These are phyloP conservation scores for Diarsia rubi DNA, from an alignment of 2,888 invertebrate species.

Conservation along the genomic window DNA sequence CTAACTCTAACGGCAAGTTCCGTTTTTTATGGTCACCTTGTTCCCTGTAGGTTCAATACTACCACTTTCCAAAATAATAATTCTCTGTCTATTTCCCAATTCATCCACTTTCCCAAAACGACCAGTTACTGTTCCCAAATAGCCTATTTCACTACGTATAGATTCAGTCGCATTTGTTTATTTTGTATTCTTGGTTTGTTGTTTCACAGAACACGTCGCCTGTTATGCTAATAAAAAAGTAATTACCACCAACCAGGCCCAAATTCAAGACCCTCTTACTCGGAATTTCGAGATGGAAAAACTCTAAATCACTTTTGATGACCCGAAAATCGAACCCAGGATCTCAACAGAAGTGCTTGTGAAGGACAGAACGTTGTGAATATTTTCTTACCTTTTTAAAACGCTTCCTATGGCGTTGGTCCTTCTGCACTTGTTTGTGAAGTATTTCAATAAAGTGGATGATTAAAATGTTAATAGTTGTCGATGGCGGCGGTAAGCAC, in stretches of 20 bases:
- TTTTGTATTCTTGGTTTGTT: neutral
- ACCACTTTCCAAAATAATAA: too few relatives aligned
- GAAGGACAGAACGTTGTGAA: neutral
- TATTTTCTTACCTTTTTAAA: neutral
- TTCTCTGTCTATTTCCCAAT: too few relatives aligned
- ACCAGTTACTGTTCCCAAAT: too few relatives aligned
- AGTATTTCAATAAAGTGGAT: conserved; percentile 58
- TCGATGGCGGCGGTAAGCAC: conserved; percentile 53
- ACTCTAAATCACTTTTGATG: neutral
- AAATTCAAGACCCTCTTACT: neutral
- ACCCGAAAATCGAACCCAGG: neutral
- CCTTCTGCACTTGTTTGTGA: conserved; percentile 26
- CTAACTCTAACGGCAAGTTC: neutral
- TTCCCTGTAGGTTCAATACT: too few relatives aligned
- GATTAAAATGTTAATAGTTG: conserved; percentile 75
- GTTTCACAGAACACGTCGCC: neutral
- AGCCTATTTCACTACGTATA: neutral
- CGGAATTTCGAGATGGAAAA: neutral
- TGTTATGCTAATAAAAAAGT: neutral
- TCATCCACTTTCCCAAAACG: too few relatives aligned
- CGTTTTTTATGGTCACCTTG: neutral
- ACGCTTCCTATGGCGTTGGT: neutral
- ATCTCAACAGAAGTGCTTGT: neutral
- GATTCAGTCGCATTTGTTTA: neutral
- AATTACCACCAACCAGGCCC: neutral